Evolutionary conservation across 2,113 vertebrate genomes (phyloP).

Genomic region (human): GRCh38 chr5:142219001-142219500

Average conservation of each 20-base stretch:
- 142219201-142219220: accelerated
- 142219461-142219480: not conserved
- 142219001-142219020: too few species aligned
- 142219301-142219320: not conserved
- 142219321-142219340: not conserved
- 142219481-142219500: not conserved
- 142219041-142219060: too few species aligned
- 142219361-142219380: not conserved
- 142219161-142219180: not conserved
- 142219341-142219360: not conserved
- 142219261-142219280: not conserved
- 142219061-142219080: too few species aligned
- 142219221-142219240: not conserved
- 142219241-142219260: not conserved
- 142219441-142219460: not conserved
- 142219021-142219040: too few species aligned
- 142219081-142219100: too few species aligned
- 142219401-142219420: not conserved
- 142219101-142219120: too few species aligned
- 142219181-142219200: not conserved
- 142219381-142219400: not conserved
- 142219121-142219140: not conserved
- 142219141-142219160: not conserved
- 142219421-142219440: not conserved
- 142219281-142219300: not conserved